Evolutionary conservation across 2,888 invertebrate species (phyloP), one percentile per base, ranked within the genome.

Genomic region (Clusia tigrina): DNA sequence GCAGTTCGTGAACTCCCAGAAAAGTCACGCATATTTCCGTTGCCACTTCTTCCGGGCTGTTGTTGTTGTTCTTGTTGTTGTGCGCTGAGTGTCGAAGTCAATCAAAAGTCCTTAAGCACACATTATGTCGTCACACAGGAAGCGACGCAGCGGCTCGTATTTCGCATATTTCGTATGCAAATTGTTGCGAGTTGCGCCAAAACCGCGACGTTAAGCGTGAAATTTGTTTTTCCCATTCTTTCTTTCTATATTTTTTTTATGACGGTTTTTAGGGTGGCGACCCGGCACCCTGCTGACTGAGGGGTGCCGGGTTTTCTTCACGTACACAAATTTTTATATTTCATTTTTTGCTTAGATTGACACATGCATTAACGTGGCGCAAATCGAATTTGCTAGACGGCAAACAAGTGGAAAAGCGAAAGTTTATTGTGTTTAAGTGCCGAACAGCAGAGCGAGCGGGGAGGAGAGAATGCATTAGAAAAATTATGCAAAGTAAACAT

Each of bases 121-220:
- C 48, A 18, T 48, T 48, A 48, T 48, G 48, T 48, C 48, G 48
- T 48, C 48, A 48, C n/a, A n/a, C 48, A 48, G 48, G 48, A 48
- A 20, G 22, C 15, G 48, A 42, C 42, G 42, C 42, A 3, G 32
- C 32, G 32, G 6, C 6, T 32, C 32, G 32, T 12, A 32, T 32
- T 17, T 42, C 42, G n/a, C 58, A 57, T 59, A 78, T 76, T 74
- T 71, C 72, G 76, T 78, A 78, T 78, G 79, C 79, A 78, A 78
- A 78, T 78, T 60, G 25, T 63, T 48, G 32, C 60, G 37, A 55
- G 56, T 62, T 37, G 60, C 64, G 62, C 60, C 66, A 68, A 52
- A 78, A 80, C 77, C 79, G 71, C 78, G 76, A 73, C 72, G 74
- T 78, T 77, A 72, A 76, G 81, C 79, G 78, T 80, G 79, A 80